A percentile compares a stretch with the other conserved stretches of the same genome.
Evolutionary conservation across 2,888 invertebrate genomes (phyloP).

Genomic region (Ectemnius cavifrons): DNA sequence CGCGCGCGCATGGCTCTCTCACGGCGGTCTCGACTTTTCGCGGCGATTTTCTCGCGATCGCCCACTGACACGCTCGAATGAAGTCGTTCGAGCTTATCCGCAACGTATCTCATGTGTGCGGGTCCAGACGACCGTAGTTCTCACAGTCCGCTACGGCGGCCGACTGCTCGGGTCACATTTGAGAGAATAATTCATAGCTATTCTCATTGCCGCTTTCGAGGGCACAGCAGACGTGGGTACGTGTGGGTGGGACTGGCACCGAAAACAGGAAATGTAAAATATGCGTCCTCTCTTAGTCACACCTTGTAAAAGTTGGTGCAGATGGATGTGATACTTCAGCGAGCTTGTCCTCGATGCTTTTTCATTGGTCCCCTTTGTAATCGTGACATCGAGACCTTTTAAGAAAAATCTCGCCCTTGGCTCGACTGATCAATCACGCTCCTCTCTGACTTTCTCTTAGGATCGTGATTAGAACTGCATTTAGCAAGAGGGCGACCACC

Average conservation of each 20-base stretch:
- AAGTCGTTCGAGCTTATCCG: conserved; percentile 59
- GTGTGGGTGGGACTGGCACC: conserved; percentile 29
- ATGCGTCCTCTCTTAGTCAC: conserved; percentile 50
- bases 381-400: background rate
- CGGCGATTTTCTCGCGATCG: conserved; percentile 52
- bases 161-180: conserved; percentile 29
- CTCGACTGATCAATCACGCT: too few species aligned
- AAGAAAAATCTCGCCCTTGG: conserved; percentile 30
- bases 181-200: conserved; percentile 49
- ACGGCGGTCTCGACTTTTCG: conserved; percentile 46
- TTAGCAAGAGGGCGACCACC: background rate
- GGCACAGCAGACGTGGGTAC: conserved; percentile 16
- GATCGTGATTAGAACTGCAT: too few species aligned
- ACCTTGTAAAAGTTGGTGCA: conserved; percentile 37
- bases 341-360: conserved; percentile 21
- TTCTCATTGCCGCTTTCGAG: conserved; percentile 8
- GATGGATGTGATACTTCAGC: conserved; percentile 50
- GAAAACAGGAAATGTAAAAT: conserved; percentile 34
- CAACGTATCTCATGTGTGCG: conserved; percentile 33
- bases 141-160: conserved; percentile 44
- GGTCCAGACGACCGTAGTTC: conserved; percentile 44
- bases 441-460: background rate
- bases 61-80: conserved; percentile 60
- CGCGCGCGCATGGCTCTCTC: background rate
- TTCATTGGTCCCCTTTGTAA: conserved; percentile 11